Evolutionary conservation across 2,797 vertebrate genomes (phyloP).

Genomic region (Esox lucius): DNA sequence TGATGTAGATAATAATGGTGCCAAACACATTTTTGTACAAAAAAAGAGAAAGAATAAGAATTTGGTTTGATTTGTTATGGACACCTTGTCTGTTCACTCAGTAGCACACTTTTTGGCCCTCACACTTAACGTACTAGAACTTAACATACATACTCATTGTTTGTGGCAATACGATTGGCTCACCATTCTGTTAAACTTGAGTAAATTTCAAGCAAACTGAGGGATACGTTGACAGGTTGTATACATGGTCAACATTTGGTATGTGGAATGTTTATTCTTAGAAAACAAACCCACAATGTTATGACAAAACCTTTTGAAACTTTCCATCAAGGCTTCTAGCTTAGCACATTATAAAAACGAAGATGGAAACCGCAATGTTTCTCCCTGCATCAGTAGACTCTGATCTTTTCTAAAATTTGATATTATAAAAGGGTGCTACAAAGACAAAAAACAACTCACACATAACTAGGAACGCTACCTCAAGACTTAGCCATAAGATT

Average conservation of each 20-base stretch:
- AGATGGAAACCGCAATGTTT: conserved; percentile 37
- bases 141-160: conserved; percentile 1
- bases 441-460: conserved; percentile 71
- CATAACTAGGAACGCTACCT: conserved; percentile 84
- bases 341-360: conserved; percentile 38
- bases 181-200: conserved; percentile 15
- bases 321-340: conserved; percentile 17
- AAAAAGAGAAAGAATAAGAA: background rate
- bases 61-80: background rate
- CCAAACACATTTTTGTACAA: conserved; percentile 55
- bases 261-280: background rate
- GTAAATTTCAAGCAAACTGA: conserved; percentile 25
- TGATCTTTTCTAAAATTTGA: conserved; percentile 40
- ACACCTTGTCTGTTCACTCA: background rate
- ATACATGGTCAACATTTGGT: conserved; percentile 20
- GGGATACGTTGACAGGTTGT: conserved; percentile 23
- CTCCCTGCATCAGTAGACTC: conserved; percentile 42
- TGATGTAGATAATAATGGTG: conserved; percentile 59
- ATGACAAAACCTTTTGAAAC: background rate
- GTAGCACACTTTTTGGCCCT: background rate
- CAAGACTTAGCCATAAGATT: conserved; percentile 79
- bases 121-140: background rate
- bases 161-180: conserved; percentile 4
- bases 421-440: conserved; percentile 48
- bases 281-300: background rate